Conservation (phyloP, 2,888 invertebrate species). For the Callyntrura guangdongensis region DNA sequence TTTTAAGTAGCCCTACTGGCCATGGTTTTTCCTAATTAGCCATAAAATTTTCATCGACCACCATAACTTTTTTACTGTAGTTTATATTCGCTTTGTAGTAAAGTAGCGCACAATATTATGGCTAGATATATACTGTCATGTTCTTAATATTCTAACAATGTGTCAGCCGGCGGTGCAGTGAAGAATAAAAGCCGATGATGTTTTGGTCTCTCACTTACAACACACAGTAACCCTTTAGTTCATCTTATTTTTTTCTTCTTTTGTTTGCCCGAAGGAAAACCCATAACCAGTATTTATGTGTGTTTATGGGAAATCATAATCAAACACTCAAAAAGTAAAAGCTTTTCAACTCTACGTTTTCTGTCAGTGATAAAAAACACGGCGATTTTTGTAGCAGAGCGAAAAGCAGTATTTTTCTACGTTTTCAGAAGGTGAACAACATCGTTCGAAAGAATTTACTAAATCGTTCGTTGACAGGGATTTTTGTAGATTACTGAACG, state of each 20-base stretch:
- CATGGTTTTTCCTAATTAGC: slow-evolving; percentile 17
- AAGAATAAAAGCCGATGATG: not conserved
- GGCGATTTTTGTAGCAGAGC: not conserved
- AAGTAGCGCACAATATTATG: slow-evolving; percentile 12
- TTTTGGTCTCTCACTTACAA: too few relatives aligned
- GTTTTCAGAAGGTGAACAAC: not conserved
- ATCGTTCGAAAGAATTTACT: not conserved
- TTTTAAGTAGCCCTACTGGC: not conserved
- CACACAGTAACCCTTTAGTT: not conserved
- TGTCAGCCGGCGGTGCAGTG: not conserved
- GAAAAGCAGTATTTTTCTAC: not conserved
- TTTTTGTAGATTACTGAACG: slow-evolving; percentile 11
- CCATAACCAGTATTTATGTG: slow-evolving; percentile 36
- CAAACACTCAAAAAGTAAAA: slow-evolving; percentile 28
- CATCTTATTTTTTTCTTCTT: slow-evolving; percentile 20
- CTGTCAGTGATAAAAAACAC: not conserved
- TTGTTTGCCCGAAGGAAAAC: not conserved
- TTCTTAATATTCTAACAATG: slow-evolving; percentile 8
- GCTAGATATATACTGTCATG: too few relatives aligned
- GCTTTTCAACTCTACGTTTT: not conserved
- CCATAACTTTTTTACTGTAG: not conserved
- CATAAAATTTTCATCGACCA: not conserved
- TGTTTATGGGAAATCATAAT: slow-evolving; percentile 44
- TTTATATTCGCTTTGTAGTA: not conserved
- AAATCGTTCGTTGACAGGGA: slow-evolving; percentile 22